A percentile compares a stretch with the other conserved stretches of the same genome.
These are phyloP conservation scores for Eledone cirrhosa DNA, from an alignment of 2,888 invertebrate species.

Conservation along the genomic window DNA sequence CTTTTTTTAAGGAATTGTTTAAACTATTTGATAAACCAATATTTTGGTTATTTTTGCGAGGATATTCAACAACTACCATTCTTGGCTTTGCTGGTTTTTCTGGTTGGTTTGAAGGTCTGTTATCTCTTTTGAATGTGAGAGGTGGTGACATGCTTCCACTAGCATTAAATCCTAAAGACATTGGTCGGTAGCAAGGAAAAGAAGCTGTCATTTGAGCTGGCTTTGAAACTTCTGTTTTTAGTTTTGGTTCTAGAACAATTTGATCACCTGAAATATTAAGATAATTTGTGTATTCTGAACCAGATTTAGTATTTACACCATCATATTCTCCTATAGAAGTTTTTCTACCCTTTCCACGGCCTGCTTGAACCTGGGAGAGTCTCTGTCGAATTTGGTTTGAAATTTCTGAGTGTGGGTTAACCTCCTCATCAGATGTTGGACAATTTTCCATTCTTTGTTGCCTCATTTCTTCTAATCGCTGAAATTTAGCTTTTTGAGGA, in stretches of 20 bases:
- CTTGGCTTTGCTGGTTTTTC: constrained; percentile 19
- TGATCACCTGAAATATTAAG: constrained; percentile 14
- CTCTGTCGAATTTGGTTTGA: constrained; percentile 35
- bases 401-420: constrained; percentile 51
- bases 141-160: not conserved
- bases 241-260: constrained; percentile 14
- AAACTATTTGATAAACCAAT: not conserved
- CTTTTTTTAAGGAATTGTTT: not conserved
- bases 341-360: not conserved
- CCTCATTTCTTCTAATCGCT: constrained; percentile 56
- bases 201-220: constrained; percentile 12
- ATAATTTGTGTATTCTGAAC: constrained; percentile 12
- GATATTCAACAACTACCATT: constrained; percentile 23
- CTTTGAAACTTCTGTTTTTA: constrained; percentile 2
- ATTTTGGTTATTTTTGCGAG: constrained; percentile 11
- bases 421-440: constrained; percentile 59
- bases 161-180: not conserved
- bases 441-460: constrained; percentile 54
- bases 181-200: constrained; percentile 11
- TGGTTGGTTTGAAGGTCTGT: not conserved
- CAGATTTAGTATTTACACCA: not conserved
- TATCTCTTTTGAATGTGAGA: not conserved
- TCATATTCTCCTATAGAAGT: constrained; percentile 10
- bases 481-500: constrained; percentile 49
- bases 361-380: constrained; percentile 21